A percentile compares a stretch with the other conserved stretches of the same genome.
phyloP scores from a whole-genome alignment of 1,140 invertebrate species.

The Augochlora pura region DNA sequence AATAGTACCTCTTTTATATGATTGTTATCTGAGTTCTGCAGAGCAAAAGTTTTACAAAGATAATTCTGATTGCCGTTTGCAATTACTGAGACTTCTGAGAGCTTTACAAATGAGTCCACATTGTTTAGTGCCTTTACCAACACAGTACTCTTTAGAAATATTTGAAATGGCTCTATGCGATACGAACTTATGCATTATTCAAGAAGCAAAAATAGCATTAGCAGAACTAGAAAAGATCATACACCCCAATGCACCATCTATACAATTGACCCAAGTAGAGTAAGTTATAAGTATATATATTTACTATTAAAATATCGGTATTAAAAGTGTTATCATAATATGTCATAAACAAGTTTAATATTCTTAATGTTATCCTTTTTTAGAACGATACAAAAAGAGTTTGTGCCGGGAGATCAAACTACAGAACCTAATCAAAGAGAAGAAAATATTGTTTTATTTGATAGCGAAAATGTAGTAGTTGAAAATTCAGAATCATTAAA shows the following conservation, averaged over 20 bases:
- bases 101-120: constrained; percentile 67
- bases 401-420: constrained; percentile 10
- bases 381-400: constrained; percentile 39
- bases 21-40: constrained; percentile 60
- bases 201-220: constrained; percentile 63
- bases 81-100: constrained; percentile 65
- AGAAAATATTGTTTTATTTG: background rate
- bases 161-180: constrained; percentile 69
- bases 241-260: constrained; percentile 68
- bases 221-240: constrained; percentile 69
- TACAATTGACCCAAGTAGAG: constrained; percentile 54
- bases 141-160: constrained; percentile 67
- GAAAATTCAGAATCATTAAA: background rate
- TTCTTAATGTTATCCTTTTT: constrained; percentile 26
- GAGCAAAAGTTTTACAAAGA: constrained; percentile 63
- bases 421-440: background rate
- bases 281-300: constrained; percentile 33
- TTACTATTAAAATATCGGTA: background rate
- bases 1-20: constrained; percentile 61
- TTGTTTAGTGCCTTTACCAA: constrained; percentile 56
- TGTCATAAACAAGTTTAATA: constrained; percentile 7
- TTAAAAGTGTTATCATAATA: constrained; percentile 5
- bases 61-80: constrained; percentile 63
- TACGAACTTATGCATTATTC: constrained; percentile 52
- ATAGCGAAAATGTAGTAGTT: background rate